A percentile compares a stretch with the other conserved stretches of the same genome.
Evolutionary conservation across 2,797 vertebrate genomes (phyloP).

Genomic region (Pachyuromys duprasi): DNA sequence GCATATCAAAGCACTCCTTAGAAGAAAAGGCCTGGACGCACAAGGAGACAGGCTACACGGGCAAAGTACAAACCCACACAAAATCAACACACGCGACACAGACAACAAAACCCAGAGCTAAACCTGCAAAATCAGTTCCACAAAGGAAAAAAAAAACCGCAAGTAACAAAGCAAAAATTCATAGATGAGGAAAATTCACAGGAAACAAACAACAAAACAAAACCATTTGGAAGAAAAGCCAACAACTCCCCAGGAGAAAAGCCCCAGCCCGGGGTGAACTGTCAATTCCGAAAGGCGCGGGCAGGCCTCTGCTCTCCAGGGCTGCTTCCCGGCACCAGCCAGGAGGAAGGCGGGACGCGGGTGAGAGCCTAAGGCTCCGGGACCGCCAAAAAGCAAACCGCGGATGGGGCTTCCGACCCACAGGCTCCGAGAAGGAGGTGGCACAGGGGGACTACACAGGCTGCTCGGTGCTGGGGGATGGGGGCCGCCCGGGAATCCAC

Average conservation of each 20-base stretch:
- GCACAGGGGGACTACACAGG: conserved; percentile 60
- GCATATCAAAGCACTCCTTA: not conserved
- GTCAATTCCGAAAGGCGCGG: conserved; percentile 67
- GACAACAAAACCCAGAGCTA: conserved; percentile 65
- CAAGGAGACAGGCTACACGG: not conserved
- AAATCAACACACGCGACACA: conserved; percentile 32
- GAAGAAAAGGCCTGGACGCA: conserved; percentile 40
- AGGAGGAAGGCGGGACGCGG: conserved; percentile 10
- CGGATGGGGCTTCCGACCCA: conserved; percentile 5
- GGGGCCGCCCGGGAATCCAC: conserved; percentile 50
- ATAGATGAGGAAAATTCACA: conserved; percentile 29
- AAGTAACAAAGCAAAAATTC: conserved; percentile 70
- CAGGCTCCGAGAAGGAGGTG: conserved; percentile 60
- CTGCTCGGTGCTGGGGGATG: conserved; percentile 36
- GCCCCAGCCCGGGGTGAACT: conserved; percentile 61
- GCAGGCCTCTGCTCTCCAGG: conserved; percentile 59
- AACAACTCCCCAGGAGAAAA: not conserved
- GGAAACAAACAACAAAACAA: conserved; percentile 74
- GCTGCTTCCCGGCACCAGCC: not conserved
- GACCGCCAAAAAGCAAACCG: conserved; percentile 49
- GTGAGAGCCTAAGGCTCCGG: not conserved
- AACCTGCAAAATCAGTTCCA: conserved; percentile 58
- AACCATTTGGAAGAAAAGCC: not conserved
- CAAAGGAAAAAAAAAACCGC: not conserved
- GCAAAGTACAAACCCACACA: conserved; percentile 32